Evolutionary conservation across 2,888 invertebrate genomes (phyloP).

Genomic region (Ormyrus rosae): DNA sequence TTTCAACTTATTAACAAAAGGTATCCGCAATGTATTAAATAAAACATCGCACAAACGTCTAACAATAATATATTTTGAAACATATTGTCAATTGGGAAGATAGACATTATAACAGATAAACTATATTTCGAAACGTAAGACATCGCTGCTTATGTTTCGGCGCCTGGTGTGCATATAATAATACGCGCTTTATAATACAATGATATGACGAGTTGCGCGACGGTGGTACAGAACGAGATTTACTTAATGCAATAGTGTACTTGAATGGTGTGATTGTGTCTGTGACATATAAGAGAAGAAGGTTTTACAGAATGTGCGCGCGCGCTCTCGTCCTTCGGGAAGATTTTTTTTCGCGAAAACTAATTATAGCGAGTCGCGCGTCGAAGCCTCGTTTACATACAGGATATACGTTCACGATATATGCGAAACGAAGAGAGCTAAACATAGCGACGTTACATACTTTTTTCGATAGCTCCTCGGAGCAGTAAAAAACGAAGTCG

Average conservation of each 20-base stretch:
- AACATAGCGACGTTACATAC: constrained; percentile 3
- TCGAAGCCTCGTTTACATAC: constrained; percentile 21
- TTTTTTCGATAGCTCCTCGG: constrained; percentile 26
- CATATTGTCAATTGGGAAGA: constrained; percentile 74
- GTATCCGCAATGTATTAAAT: constrained; percentile 2
- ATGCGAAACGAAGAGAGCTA: constrained; percentile 21
- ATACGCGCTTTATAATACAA: constrained; percentile 46
- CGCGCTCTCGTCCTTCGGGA: constrained; percentile 32
- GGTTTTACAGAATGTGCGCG: constrained; percentile 35
- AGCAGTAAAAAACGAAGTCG: constrained; percentile 32
- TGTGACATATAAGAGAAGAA: constrained; percentile 43
- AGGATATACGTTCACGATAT: constrained; percentile 4
- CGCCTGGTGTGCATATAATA: constrained; percentile 35
- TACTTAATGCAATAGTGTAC: constrained; percentile 30
- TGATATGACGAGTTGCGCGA: constrained; percentile 52
- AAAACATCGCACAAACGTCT: constrained; percentile 65
- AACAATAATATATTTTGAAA: constrained; percentile 75
- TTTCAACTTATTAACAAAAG: constrained; percentile 5
- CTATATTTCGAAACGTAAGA: constrained; percentile 71
- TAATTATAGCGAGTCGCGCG: constrained; percentile 4
- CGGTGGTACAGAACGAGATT: constrained; percentile 47
- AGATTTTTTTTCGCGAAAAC: constrained; percentile 25
- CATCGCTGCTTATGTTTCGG: constrained; percentile 59
- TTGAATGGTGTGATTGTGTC: constrained; percentile 41
- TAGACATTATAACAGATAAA: constrained; percentile 73